Evolutionary conservation across 1,140 invertebrate species (phyloP), one percentile per base, ranked within the genome.

Genomic region (Heliconius himera): DNA sequence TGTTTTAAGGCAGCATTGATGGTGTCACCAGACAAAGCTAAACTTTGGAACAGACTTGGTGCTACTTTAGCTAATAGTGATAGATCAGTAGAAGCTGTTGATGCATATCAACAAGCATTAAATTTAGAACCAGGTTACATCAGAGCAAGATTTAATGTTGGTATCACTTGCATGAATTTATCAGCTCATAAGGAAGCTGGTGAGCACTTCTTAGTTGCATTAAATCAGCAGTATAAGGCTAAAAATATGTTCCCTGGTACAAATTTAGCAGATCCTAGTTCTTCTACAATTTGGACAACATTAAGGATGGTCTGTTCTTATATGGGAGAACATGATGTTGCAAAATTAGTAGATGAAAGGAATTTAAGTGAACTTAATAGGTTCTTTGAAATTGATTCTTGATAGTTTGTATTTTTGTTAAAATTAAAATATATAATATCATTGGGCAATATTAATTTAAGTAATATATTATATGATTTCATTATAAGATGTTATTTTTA

Each of bases 111-210:
- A 88, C 96, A 97, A 88, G 99, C 99, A 70, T 95, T 99, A 33
- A 96, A 98, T 90, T 94, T 99, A 38, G 97, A 98, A 74, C 99
- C 99, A 5, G 99, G 99, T 20, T 99, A 99, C 91, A 99, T 99
- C 81, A 96, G 99, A 74, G 98, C 99, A 26, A 96, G 99, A 83
- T 99, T 99, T 89, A 99, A 99, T 95, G 97, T 99, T 75, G 99
- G 99, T 11, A 99, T 99, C 73, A 98, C 98, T 76, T 99, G 99
- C 91, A 98, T 99, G 90, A 99, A 99, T 95, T 96, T 99, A n/a
- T 97, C 97, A 85, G 98, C 98, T 36, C 97, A 99, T 88, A 98
- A 96, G 88, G 98, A 99, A 96, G 99, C 99, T 13, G 98, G 97
- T 51, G 99, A 99, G 94, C 99, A 99, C 94, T 97, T 99, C 84